Evolutionary conservation across 2,113 vertebrate species (phyloP), one percentile per base, ranked within the genome.

Genomic region (Micronycteris hirsuta): DNA sequence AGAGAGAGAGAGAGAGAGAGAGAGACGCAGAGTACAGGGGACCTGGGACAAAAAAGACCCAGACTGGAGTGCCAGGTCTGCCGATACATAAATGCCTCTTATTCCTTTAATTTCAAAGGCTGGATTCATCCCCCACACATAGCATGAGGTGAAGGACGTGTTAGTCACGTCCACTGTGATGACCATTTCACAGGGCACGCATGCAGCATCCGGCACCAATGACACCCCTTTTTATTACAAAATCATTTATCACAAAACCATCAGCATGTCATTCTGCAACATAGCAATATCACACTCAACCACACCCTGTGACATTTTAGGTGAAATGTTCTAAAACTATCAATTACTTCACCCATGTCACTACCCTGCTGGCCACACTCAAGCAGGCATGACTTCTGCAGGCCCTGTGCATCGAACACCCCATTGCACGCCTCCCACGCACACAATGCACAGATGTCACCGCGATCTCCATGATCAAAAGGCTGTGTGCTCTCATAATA

Each of bases 61-160:
- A 33, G 14, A 5, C n/a, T 41, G 36, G 14, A 36, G 1, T 3
- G 28, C 7, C 36, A 17, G 1, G 19, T n/a, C 26, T 36, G 58
- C 26, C 6, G 2, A 2, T 0, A 8, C 11, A 3, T 13, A 86
- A 17, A 74, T 7, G 20, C 1, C 3, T 43, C 49, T 28, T n/a
- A 11, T 61, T 56, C 4, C 33, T 67, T 65, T 26, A 15, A 31
- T 54, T 49, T 52, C 6, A 38, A 33, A 43, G 7, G 1, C n/a
- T 20, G 2, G 14, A 3, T 26, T 33, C 38, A 28, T 45, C 78
- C 22, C 17, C 33, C 4, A 17, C 56, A 2, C 61, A 41, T 38
- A 13, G 3, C 5, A 7, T 19, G 26, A 61, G 19, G 14, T 1
- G 19, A 2, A 0, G 1, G 22, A 4, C 26, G 0, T n/a, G 19